phyloP scores from a whole-genome alignment of 2,888 invertebrate species.

The Meta bourneti region DNA sequence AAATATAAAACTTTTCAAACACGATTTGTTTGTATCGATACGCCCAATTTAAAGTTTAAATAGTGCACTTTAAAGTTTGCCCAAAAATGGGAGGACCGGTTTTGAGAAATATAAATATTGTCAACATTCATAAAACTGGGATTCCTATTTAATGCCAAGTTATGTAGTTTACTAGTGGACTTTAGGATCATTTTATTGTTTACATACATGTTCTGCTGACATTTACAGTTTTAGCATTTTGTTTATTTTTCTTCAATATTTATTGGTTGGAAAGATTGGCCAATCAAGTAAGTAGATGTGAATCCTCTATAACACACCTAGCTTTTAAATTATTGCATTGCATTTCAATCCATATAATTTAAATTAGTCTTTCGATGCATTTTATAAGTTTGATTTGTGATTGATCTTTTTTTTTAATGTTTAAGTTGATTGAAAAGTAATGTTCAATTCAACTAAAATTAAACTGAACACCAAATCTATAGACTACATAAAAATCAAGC shows the following conservation, averaged over 20 bases:
- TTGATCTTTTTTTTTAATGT: too few species aligned
- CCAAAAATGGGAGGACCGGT: constrained; percentile 72
- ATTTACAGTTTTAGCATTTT: constrained; percentile 12
- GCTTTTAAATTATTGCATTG: too few species aligned
- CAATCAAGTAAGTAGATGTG: constrained; percentile 38
- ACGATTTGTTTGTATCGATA: constrained; percentile 27
- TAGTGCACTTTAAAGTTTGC: constrained; percentile 36
- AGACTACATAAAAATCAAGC: too few species aligned
- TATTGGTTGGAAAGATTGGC: constrained; percentile 3
- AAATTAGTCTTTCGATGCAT: too few species aligned
- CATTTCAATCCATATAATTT: too few species aligned
- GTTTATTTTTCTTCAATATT: constrained; percentile 11
- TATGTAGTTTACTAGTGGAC: constrained; percentile 21
- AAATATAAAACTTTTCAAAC: constrained; percentile 8
- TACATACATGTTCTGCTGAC: constrained; percentile 28
- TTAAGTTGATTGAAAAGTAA: too few species aligned
- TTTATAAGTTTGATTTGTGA: too few species aligned
- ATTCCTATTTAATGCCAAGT: constrained; percentile 30
- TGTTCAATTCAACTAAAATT: too few species aligned
- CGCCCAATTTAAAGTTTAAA: constrained; percentile 60
- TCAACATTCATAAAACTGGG: constrained; percentile 24
- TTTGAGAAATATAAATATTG: constrained; percentile 52
- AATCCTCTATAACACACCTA: too few species aligned
- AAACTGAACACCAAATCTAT: too few species aligned
- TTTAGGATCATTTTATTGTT: constrained; percentile 12